Evolutionary conservation across 2,113 vertebrate species (phyloP).

Genomic region (Formicarius rufipectus): DNA sequence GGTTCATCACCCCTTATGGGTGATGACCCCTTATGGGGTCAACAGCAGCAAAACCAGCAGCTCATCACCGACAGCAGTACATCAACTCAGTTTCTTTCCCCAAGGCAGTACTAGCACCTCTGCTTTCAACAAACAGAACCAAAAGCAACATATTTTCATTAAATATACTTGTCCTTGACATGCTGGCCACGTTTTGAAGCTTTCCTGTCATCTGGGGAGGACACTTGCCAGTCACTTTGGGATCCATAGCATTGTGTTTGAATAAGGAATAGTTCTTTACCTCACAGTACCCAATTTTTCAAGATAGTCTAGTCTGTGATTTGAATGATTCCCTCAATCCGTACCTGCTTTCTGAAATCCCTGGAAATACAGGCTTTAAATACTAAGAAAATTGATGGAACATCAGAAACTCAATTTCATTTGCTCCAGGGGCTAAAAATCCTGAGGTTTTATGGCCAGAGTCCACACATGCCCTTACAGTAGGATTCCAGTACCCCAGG

Average conservation of each 20-base stretch:
- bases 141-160: neutral
- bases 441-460: neutral
- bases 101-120: neutral
- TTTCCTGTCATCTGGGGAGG: neutral
- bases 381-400: neutral
- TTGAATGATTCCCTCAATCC: neutral
- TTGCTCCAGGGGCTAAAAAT: neutral
- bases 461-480: neutral
- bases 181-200: neutral
- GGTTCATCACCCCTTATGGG: neutral
- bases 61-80: neutral
- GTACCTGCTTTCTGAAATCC: neutral
- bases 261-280: neutral
- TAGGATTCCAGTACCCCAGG: neutral
- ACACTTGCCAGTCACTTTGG: neutral
- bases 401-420: neutral
- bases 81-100: neutral
- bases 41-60: neutral
- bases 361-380: neutral
- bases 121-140: neutral
- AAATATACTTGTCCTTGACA: neutral
- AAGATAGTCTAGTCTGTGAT: neutral
- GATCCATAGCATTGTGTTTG: neutral
- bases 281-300: neutral
- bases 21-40: no score